Evolutionary conservation across 2,113 vertebrate species (phyloP).

Genomic region (Brevimyrus niger): DNA sequence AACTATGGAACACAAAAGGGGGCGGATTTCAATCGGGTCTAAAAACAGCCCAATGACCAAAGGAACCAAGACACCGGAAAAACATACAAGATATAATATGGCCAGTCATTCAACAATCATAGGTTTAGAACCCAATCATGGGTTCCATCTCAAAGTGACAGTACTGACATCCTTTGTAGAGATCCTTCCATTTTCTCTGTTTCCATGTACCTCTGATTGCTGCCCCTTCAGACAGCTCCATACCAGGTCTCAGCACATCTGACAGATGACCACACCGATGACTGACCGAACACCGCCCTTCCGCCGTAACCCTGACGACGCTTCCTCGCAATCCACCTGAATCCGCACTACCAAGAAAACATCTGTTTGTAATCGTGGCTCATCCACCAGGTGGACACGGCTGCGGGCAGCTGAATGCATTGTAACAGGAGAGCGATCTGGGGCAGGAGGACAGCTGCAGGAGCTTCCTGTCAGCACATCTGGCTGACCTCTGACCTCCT

Average conservation of each 20-base stretch:
- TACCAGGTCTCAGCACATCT: background rate
- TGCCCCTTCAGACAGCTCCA: background rate
- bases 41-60: background rate
- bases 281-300: background rate
- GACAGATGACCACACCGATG: background rate
- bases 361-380: background rate
- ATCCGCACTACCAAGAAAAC: background rate
- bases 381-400: too few relatives aligned
- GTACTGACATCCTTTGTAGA: background rate
- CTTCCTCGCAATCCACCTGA: background rate
- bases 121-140: background rate
- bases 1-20: background rate
- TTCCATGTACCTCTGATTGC: background rate
- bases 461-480: background rate
- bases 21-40: background rate
- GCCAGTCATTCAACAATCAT: background rate
- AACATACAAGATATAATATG: background rate
- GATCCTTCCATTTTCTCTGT: background rate
- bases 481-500: background rate
- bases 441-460: background rate
- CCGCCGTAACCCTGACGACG: background rate
- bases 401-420: background rate
- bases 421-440: background rate
- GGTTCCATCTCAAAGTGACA: background rate
- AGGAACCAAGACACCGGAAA: background rate